A percentile compares a stretch with the other conserved stretches of the same genome.
Conservation (phyloP, 2,797 vertebrate species). For the Anguilla megastoma region DNA sequence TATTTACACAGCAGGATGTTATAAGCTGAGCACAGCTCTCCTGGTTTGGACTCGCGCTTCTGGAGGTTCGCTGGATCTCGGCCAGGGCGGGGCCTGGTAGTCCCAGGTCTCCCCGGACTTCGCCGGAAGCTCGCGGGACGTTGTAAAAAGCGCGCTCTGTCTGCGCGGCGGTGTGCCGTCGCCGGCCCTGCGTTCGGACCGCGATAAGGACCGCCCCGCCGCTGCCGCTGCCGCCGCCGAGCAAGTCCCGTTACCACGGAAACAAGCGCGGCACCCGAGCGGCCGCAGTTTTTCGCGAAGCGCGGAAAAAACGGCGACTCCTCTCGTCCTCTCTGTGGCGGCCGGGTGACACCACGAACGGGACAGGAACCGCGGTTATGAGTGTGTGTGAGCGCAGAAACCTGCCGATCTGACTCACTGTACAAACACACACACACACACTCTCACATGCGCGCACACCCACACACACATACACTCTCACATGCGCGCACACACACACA, state of each 20-base stretch:
- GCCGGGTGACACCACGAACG: not conserved
- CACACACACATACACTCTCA: not conserved
- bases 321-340: not conserved
- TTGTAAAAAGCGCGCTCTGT: not conserved
- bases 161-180: not conserved
- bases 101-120: not conserved
- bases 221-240: too few species aligned
- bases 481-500: constrained; percentile 53
- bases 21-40: too few species aligned
- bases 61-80: too few species aligned
- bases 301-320: not conserved
- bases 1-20: too few species aligned
- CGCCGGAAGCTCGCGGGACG: not conserved
- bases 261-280: too few species aligned
- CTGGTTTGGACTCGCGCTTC: too few species aligned
- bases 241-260: not conserved
- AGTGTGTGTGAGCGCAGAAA: not conserved
- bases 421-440: constrained; percentile 17
- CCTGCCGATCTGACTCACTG: constrained; percentile 24
- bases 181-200: not conserved
- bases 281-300: too few species aligned
- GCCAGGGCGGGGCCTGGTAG: too few species aligned
- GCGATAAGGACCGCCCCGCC: not conserved
- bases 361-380: not conserved
- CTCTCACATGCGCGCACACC: too few species aligned